These are phyloP conservation scores for Lepidurus packardi DNA, from an alignment of 1,140 invertebrate species.

Conservation along the genomic window DNA sequence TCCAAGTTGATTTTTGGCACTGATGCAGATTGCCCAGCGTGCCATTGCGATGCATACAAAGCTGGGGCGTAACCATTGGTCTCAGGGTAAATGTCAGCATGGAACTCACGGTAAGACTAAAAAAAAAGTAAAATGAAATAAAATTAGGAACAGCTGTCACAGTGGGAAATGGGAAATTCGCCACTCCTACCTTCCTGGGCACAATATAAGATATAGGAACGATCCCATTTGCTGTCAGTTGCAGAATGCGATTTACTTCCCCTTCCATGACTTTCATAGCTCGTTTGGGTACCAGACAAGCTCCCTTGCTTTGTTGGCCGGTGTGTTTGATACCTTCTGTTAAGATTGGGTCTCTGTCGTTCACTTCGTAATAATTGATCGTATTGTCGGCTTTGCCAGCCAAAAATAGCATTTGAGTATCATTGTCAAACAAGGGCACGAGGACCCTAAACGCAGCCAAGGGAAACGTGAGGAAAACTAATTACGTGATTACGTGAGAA, in stretches of 20 bases:
- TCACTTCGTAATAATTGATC: slow-evolving; percentile 77
- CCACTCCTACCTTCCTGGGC: slow-evolving; percentile 66
- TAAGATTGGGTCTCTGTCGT: slow-evolving; percentile 71
- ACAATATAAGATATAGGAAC: slow-evolving; percentile 91
- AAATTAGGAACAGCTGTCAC: not conserved
- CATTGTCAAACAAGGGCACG: slow-evolving; percentile 81
- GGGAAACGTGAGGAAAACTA: slow-evolving; percentile 29
- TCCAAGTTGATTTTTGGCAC: slow-evolving; percentile 73
- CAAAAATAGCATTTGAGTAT: slow-evolving; percentile 89
- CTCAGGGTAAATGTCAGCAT: slow-evolving; percentile 85
- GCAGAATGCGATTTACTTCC: slow-evolving; percentile 82
- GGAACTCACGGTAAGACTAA: slow-evolving; percentile 86
- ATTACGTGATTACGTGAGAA: slow-evolving; percentile 31
- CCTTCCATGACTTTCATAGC: slow-evolving; percentile 89
- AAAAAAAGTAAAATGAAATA: slow-evolving; percentile 37
- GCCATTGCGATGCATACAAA: slow-evolving; percentile 69
- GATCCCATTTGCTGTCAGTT: slow-evolving; percentile 75
- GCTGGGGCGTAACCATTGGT: slow-evolving; percentile 69
- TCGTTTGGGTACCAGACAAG: slow-evolving; percentile 82
- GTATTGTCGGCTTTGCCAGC: slow-evolving; percentile 88
- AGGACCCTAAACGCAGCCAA: slow-evolving; percentile 55
- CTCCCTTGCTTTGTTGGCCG: slow-evolving; percentile 86
- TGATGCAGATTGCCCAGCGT: slow-evolving; percentile 60
- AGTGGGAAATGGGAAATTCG: no score
- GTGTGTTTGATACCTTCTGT: slow-evolving; percentile 72